Conservation (phyloP, 2,888 invertebrate species). For the Diarsia rubi region DNA sequence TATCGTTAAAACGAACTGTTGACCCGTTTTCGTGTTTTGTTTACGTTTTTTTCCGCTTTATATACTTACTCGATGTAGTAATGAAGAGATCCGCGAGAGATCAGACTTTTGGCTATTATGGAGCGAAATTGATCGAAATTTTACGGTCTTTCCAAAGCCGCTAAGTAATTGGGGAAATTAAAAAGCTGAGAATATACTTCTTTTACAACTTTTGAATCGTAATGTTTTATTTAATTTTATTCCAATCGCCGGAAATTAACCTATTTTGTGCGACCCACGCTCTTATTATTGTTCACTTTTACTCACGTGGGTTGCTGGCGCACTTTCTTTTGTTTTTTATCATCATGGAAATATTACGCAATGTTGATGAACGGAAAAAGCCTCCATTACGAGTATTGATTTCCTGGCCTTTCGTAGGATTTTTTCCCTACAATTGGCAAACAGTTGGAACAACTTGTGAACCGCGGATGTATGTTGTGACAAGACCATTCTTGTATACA, state of each 20-base stretch:
- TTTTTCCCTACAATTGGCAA: background rate
- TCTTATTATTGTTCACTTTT: conserved; percentile 29
- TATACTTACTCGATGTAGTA: conserved; percentile 58
- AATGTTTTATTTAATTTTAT: conserved; percentile 25
- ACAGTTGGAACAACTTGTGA: background rate
- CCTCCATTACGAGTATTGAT: background rate
- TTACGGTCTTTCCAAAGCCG: conserved; percentile 27
- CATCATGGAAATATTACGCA: conserved; percentile 10
- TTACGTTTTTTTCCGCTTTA: conserved; percentile 71
- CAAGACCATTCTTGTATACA: too few relatives aligned
- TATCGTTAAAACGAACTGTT: conserved; percentile 76
- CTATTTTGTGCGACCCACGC: conserved; percentile 50
- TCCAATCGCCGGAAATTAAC: conserved; percentile 41
- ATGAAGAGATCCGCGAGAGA: conserved; percentile 38
- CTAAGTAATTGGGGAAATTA: conserved; percentile 26
- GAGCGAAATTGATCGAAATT: conserved; percentile 14
- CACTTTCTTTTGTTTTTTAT: conserved; percentile 43
- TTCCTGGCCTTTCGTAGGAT: background rate
- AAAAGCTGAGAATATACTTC: conserved; percentile 20
- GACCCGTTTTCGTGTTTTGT: conserved; percentile 76
- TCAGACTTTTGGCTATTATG: conserved; percentile 16
- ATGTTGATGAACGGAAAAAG: conserved; percentile 21
- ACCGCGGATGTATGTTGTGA: too few relatives aligned
- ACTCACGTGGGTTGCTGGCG: conserved; percentile 29
- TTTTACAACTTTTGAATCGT: conserved; percentile 12